phyloP scores from a whole-genome alignment of 1,140 invertebrate species.

The Cataglyphis hispanica region DNA sequence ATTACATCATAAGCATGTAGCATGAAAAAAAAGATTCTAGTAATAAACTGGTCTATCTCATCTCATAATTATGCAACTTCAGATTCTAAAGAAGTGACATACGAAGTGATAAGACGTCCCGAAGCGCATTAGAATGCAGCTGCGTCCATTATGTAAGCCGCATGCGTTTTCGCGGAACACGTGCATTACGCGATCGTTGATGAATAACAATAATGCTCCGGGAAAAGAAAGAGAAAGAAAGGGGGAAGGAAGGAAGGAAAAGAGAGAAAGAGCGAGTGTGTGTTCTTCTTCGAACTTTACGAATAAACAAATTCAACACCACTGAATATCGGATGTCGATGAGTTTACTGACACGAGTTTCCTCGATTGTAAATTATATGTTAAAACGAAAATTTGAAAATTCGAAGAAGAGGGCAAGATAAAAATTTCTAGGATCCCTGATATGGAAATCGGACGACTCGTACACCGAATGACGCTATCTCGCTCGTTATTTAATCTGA shows the following conservation, averaged over 20 bases:
- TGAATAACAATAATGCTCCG: too few relatives aligned
- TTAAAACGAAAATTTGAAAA: neutral
- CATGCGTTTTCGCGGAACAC: constrained; percentile 63
- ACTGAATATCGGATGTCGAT: neutral
- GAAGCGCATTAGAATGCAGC: neutral
- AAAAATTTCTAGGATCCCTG: constrained; percentile 2
- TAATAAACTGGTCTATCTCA: neutral
- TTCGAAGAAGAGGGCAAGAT: neutral
- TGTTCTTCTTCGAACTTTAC: too few relatives aligned
- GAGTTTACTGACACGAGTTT: constrained; percentile 7
- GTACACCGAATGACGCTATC: neutral
- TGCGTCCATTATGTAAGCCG: neutral
- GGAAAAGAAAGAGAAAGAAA: too few relatives aligned
- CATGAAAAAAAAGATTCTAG: neutral
- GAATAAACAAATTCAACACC: neutral
- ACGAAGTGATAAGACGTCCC: too few relatives aligned
- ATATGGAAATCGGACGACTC: constrained; percentile 57
- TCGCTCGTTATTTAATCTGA: constrained; percentile 28
- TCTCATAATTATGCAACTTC: constrained; percentile 26
- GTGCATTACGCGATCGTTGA: too few relatives aligned
- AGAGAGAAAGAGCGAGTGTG: too few relatives aligned
- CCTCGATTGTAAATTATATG: neutral
- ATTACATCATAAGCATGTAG: neutral
- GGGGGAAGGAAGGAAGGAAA: too few relatives aligned
- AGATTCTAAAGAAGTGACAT: neutral